Evolutionary conservation across 2,113 vertebrate species (phyloP).

Genomic region (Perca schrenkii): DNA sequence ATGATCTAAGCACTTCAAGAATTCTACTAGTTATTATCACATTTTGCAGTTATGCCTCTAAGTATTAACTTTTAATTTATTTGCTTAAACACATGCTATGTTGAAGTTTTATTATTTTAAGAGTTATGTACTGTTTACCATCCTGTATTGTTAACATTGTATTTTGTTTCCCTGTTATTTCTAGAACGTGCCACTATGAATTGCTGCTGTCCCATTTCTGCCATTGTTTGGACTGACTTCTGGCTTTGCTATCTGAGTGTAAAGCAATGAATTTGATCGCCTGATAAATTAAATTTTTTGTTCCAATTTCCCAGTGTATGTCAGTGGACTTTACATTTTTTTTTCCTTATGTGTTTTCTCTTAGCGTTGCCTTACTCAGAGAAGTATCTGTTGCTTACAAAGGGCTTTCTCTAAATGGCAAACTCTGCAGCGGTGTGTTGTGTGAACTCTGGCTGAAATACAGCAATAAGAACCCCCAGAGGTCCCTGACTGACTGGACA

Average conservation of each 20-base stretch:
- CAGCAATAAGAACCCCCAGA: background rate
- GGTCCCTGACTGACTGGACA: conserved; percentile 4
- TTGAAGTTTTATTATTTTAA: conserved; percentile 60
- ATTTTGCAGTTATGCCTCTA: conserved; percentile 42
- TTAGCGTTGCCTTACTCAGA: background rate
- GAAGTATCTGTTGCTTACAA: conserved; percentile 10
- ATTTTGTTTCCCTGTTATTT: conserved; percentile 27
- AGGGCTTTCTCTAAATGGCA: background rate
- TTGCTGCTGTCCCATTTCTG: conserved; percentile 18
- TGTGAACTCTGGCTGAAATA: background rate
- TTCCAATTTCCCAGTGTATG: background rate
- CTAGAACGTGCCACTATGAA: conserved; percentile 2
- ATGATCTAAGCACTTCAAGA: conserved; percentile 48
- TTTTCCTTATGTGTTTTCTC: background rate
- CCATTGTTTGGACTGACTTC: conserved; percentile 28
- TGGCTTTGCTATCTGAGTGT: conserved; percentile 45
- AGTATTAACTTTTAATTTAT: conserved; percentile 69
- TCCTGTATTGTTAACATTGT: conserved; percentile 12
- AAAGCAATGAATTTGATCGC: conserved; percentile 47
- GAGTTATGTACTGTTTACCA: conserved; percentile 16
- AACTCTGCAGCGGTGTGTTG: background rate
- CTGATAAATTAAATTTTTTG: conserved; percentile 40
- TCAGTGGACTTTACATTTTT: background rate
- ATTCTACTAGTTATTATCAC: conserved; percentile 33
- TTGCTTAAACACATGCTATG: conserved; percentile 26